Conservation (phyloP, 2,888 invertebrate genomes). For the Lasius fuliginosus region DNA sequence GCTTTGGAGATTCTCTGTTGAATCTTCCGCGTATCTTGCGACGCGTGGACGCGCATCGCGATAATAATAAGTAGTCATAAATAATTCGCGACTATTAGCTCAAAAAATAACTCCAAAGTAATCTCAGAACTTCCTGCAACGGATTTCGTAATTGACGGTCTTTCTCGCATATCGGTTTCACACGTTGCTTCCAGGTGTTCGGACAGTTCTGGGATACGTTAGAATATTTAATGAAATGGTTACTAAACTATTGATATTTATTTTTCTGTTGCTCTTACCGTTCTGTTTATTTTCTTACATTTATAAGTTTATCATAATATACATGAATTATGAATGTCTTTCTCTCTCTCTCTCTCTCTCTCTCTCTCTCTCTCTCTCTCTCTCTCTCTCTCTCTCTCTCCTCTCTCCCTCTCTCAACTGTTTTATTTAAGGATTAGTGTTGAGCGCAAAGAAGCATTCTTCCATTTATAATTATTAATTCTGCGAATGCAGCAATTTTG, state of each 20-base stretch:
- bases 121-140: not conserved
- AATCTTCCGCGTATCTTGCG: constrained; percentile 17
- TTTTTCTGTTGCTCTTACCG: not conserved
- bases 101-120: not conserved
- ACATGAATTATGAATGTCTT: constrained; percentile 37
- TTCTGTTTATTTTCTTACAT: constrained; percentile 6
- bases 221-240: not conserved
- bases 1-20: constrained; percentile 11
- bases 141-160: constrained; percentile 4
- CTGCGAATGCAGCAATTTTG: constrained; percentile 14
- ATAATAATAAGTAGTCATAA: constrained; percentile 32
- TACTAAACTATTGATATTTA: not conserved
- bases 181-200: not conserved
- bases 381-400: no score
- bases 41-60: constrained; percentile 28
- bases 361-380: no score
- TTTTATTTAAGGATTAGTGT: constrained; percentile 11
- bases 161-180: not conserved
- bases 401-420: no score
- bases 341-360: not conserved
- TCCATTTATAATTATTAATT: constrained; percentile 39
- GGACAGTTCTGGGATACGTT: not conserved
- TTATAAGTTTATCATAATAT: constrained; percentile 32
- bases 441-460: constrained; percentile 9
- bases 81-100: constrained; percentile 40